Conservation (phyloP, 2,113 vertebrate genomes). For the Chinchilla lanigera region DNA sequence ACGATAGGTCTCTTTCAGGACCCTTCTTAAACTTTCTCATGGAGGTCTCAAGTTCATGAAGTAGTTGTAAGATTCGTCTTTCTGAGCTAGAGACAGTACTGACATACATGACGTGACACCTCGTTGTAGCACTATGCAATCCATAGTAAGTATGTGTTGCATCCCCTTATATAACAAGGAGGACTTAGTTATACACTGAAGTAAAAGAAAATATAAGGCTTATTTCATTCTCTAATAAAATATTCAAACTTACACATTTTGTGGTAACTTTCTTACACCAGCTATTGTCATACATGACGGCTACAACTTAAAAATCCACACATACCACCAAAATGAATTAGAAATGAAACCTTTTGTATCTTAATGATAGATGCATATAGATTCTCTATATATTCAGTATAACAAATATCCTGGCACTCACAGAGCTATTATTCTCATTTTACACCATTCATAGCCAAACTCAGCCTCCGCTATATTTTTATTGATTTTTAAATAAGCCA, state of each 20-base stretch:
- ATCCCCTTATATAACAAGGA: background rate
- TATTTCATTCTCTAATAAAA: constrained; percentile 5
- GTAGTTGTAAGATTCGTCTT: background rate
- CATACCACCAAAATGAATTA: background rate
- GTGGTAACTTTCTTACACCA: background rate
- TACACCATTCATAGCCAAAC: constrained; percentile 53
- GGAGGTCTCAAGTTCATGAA: background rate
- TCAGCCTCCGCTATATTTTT: constrained; percentile 65
- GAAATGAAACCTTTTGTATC: constrained; percentile 1
- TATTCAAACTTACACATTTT: background rate
- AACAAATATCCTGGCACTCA: background rate
- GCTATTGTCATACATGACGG: background rate
- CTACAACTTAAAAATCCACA: background rate
- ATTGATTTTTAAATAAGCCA: constrained; percentile 75
- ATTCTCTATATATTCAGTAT: constrained; percentile 15
- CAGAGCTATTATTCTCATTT: constrained; percentile 4
- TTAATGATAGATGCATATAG: background rate
- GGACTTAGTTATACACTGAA: background rate
- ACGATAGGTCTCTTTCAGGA: background rate
- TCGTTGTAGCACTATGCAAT: background rate
- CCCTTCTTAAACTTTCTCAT: background rate
- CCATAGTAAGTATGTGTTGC: background rate
- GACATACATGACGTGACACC: background rate
- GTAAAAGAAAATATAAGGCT: background rate
- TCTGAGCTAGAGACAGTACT: background rate